Evolutionary conservation across 2,888 invertebrate species (phyloP).

Genomic region (Sepioteuthis lessoniana): DNA sequence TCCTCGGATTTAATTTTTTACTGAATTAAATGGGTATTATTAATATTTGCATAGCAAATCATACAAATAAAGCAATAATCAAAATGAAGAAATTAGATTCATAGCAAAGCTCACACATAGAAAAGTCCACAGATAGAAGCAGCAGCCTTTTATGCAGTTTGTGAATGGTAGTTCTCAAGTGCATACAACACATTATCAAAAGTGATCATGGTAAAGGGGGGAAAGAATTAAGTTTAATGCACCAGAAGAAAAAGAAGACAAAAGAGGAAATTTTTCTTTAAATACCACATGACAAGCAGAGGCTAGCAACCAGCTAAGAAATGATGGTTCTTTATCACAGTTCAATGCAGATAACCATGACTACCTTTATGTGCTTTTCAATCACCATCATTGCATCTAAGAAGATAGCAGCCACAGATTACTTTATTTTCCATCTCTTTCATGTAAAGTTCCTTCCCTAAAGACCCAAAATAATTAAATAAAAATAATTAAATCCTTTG

Average conservation of each 20-base stretch:
- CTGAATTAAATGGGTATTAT: neutral
- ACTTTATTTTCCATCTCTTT: neutral
- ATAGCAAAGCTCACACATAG: neutral
- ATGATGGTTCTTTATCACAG: conserved; percentile 33
- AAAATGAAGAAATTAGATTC: conserved; percentile 6
- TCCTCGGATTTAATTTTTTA: neutral
- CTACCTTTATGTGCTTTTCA: conserved; percentile 6
- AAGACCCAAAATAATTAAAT: conserved; percentile 23
- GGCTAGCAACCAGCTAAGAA: conserved; percentile 23
- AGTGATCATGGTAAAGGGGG: conserved; percentile 8
- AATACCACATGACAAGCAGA: conserved; percentile 2
- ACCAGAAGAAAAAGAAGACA: conserved; percentile 25
- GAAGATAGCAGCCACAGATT: neutral
- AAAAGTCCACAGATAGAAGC: conserved; percentile 15
- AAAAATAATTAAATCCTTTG: neutral
- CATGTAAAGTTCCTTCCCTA: neutral
- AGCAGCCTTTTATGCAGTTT: neutral
- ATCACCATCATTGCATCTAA: neutral
- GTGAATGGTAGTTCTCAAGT: conserved; percentile 20
- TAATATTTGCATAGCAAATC: neutral
- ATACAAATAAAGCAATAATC: neutral
- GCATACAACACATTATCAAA: conserved; percentile 23
- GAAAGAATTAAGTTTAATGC: neutral
- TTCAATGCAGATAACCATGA: conserved; percentile 9
- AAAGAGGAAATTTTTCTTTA: conserved; percentile 23